Evolutionary conservation across 2,888 invertebrate species (phyloP).

Genomic region (Conomelus anceps): DNA sequence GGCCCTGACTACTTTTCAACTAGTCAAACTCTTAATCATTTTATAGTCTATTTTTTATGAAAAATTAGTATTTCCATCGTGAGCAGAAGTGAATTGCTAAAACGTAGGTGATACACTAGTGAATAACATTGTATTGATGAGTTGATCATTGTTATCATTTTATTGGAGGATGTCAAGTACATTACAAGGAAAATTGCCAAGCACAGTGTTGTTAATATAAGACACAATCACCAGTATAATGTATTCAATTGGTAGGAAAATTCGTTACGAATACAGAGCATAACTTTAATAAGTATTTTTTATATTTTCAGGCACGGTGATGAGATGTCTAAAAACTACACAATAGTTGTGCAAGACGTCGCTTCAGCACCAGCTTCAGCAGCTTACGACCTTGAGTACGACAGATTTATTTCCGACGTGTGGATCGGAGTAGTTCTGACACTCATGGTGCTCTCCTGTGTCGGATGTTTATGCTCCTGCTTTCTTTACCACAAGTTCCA

Average conservation of each 20-base stretch:
- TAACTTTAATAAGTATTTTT: background rate
- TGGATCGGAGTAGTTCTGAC: slow-evolving; percentile 57
- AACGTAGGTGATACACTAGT: too few relatives aligned
- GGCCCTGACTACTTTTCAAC: too few relatives aligned
- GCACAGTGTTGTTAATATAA: background rate
- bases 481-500: slow-evolving; percentile 57
- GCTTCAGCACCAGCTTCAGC: background rate
- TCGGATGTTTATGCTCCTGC: slow-evolving; percentile 57
- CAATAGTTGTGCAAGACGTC: background rate
- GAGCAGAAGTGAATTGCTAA: too few relatives aligned
- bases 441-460: slow-evolving; percentile 53
- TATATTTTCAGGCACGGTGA: background rate
- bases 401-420: slow-evolving; percentile 43
- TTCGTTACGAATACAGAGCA: background rate
- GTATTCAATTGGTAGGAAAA: background rate
- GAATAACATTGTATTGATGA: too few relatives aligned
- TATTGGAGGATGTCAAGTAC: too few relatives aligned
- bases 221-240: background rate
- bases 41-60: too few relatives aligned
- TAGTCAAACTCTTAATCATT: too few relatives aligned
- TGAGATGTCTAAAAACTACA: slow-evolving; percentile 1
- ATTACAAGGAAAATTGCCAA: too few relatives aligned
- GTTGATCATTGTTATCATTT: too few relatives aligned
- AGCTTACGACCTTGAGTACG: slow-evolving; percentile 22
- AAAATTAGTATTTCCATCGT: too few relatives aligned